A percentile compares a stretch with the other conserved stretches of the same genome.
phyloP scores from a whole-genome alignment of 1,140 invertebrate species.

The Polyergus mexicanus region DNA sequence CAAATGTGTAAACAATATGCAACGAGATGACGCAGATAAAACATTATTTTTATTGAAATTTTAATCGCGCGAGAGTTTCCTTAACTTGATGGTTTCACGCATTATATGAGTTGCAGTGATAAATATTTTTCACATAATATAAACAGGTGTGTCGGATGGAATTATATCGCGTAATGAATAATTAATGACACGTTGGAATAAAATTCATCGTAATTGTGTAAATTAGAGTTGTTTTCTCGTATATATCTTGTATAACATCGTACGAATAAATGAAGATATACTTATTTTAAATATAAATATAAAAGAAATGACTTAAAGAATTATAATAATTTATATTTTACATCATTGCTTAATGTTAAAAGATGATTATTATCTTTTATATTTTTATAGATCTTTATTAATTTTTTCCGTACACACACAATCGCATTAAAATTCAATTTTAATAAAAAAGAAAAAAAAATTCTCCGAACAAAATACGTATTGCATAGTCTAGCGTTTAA shows the following conservation, averaged over 20 bases:
- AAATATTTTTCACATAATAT: conserved; percentile 43
- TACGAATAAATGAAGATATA: not conserved
- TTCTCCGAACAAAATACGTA: too few species aligned
- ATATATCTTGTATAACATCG: not conserved
- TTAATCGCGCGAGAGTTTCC: not conserved
- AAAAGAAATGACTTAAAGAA: not conserved
- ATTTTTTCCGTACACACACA: not conserved
- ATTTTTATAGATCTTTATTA: not conserved
- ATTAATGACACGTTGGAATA: conserved; percentile 36
- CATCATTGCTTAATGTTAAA: not conserved
- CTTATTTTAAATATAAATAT: not conserved
- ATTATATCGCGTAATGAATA: conserved; percentile 17
- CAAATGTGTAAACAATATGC: not conserved
- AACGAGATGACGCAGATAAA: not conserved
- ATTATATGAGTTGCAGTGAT: not conserved
- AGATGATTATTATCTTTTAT: not conserved
- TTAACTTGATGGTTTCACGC: not conserved
- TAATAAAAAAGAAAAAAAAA: not conserved
- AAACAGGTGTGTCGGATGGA: conserved; percentile 1
- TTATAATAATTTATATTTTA: not conserved
- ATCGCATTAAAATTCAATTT: conserved; percentile 11
- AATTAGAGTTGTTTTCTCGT: not conserved
- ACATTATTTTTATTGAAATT: conserved; percentile 4
- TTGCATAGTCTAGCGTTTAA: not conserved
- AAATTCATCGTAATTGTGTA: conserved; percentile 31